Evolutionary conservation across 2,797 vertebrate species (phyloP).

Genomic region (Cossypha dichroa): DNA sequence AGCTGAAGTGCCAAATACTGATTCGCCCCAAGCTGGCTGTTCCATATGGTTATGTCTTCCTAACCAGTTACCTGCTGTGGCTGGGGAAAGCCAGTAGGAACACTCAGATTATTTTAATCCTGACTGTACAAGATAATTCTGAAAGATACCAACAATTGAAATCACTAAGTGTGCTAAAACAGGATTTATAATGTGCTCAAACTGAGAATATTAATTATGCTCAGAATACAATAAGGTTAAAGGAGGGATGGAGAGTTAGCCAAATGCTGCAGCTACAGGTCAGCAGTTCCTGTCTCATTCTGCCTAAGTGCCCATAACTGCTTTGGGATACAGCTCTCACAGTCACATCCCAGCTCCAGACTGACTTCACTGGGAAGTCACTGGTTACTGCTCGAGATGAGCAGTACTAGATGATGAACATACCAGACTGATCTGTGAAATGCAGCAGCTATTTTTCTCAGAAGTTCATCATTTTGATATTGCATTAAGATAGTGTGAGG

Average conservation of each 20-base stretch:
- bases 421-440: not conserved
- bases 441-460: not conserved
- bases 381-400: not conserved
- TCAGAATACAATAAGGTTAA: not conserved
- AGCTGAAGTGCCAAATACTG: conserved; percentile 52
- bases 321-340: not conserved
- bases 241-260: not conserved
- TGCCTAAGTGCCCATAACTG: not conserved
- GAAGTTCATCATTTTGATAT: not conserved
- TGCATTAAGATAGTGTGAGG: not conserved
- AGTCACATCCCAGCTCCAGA: not conserved
- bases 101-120: not conserved
- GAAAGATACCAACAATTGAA: not conserved
- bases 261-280: not conserved
- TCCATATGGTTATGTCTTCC: conserved; percentile 29
- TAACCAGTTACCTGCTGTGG: conserved; percentile 30
- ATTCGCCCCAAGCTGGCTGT: not conserved
- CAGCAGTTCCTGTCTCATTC: not conserved
- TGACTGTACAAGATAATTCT: not conserved
- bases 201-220: not conserved
- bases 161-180: not conserved
- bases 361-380: not conserved
- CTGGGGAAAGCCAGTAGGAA: not conserved
- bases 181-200: not conserved
- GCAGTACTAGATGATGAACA: not conserved